phyloP scores from a whole-genome alignment of 2,797 vertebrate genomes.

The Enteromius afrohamiltoni region DNA sequence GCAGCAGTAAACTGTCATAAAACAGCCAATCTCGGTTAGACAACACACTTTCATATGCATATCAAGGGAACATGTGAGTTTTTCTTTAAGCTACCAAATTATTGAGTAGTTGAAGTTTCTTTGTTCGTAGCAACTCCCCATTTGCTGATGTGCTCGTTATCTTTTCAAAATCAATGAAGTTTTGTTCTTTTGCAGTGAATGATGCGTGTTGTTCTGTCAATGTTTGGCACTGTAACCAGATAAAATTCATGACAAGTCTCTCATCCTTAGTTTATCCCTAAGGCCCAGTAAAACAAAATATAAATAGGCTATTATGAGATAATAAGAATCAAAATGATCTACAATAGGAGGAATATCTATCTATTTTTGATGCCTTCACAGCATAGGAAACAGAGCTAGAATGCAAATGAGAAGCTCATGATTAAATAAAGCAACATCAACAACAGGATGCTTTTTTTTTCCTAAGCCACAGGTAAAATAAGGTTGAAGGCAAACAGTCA shows the following conservation, averaged over 20 bases:
- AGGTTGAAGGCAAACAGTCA: constrained; percentile 42
- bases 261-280: constrained; percentile 42
- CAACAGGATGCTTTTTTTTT: constrained; percentile 14
- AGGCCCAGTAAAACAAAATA: constrained; percentile 45
- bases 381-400: constrained; percentile 20
- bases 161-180: constrained; percentile 19
- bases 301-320: constrained; percentile 51
- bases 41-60: constrained; percentile 20
- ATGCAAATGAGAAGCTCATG: constrained; percentile 47
- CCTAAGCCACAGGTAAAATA: constrained; percentile 43
- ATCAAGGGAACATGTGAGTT: constrained; percentile 12
- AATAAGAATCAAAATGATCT: constrained; percentile 43
- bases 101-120: constrained; percentile 30
- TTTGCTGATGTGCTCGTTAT: constrained; percentile 15
- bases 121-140: constrained; percentile 8
- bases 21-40: constrained; percentile 11
- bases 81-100: constrained; percentile 8
- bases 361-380: constrained; percentile 43
- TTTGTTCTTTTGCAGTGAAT: constrained; percentile 5
- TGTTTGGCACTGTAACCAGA: constrained; percentile 11
- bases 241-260: constrained; percentile 15
- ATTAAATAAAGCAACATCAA: constrained; percentile 33
- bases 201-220: constrained; percentile 32
- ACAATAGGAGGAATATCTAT: constrained; percentile 34
- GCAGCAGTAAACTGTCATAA: constrained; percentile 5